phyloP scores from a whole-genome alignment of 2,797 vertebrate species.

The Ibycter americanus region DNA sequence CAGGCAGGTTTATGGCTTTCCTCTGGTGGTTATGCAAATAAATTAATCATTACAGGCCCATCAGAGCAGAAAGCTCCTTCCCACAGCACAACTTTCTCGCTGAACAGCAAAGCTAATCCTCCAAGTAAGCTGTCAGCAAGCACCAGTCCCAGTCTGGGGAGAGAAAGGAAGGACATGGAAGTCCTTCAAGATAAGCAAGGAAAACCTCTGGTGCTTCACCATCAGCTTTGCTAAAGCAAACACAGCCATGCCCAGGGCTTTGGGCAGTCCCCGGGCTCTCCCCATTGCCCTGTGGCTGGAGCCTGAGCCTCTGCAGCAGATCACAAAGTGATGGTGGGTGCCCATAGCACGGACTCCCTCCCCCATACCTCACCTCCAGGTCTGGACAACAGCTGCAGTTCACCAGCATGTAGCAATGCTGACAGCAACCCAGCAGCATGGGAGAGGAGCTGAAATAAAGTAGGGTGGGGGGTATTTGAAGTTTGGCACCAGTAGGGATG shows the following conservation, averaged over 20 bases:
- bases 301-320: neutral
- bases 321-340: neutral
- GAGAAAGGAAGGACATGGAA: neutral
- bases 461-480: neutral
- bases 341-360: neutral
- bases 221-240: neutral
- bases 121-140: neutral
- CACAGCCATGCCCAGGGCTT: neutral
- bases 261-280: neutral
- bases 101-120: neutral
- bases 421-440: neutral
- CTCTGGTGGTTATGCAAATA: neutral
- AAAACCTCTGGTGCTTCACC: neutral
- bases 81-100: neutral
- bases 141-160: neutral
- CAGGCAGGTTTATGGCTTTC: neutral
- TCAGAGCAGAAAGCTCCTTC: neutral
- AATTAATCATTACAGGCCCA: neutral
- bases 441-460: neutral
- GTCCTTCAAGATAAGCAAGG: neutral
- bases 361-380: neutral
- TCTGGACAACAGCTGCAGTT: neutral
- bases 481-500: neutral
- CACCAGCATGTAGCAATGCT: neutral
- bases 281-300: accelerated